These are phyloP conservation scores for Mellivora capensis DNA, from an alignment of 2,113 vertebrate genomes.

Conservation along the genomic window DNA sequence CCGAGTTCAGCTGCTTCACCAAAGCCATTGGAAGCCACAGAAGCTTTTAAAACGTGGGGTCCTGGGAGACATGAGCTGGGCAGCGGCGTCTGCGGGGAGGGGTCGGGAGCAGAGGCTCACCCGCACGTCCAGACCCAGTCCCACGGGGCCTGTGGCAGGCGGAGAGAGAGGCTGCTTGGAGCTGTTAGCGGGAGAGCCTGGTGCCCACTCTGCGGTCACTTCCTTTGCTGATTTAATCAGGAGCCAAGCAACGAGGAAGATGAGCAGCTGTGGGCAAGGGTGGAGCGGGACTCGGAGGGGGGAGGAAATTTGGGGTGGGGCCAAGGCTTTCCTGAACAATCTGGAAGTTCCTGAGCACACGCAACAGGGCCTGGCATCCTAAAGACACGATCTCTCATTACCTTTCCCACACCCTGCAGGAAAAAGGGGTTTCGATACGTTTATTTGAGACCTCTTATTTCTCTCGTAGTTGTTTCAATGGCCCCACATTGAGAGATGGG, in stretches of 20 bases:
- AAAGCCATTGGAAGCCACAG: not conserved
- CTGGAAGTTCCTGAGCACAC: not conserved
- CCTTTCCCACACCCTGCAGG: accelerated
- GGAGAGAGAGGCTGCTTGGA: not conserved
- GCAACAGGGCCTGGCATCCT: not conserved
- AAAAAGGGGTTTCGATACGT: not conserved
- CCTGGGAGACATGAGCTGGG: not conserved
- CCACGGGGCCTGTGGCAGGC: not conserved
- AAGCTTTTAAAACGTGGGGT: not conserved
- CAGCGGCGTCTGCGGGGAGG: constrained; percentile 27
- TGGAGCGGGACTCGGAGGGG: not conserved
- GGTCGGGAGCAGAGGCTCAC: not conserved
- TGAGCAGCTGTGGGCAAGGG: not conserved
- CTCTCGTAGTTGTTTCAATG: not conserved
- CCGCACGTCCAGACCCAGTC: not conserved
- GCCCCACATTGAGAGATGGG: not conserved
- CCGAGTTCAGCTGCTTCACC: not conserved
- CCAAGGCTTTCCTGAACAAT: constrained; percentile 25
- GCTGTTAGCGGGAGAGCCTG: constrained; percentile 42
- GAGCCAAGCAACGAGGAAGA: constrained; percentile 10
- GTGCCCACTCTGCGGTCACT: constrained; percentile 37
- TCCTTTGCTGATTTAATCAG: constrained; percentile 72
- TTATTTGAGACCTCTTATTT: not conserved
- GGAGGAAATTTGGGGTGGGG: not conserved
- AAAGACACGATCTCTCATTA: accelerated